Percentiles rank a stretch among this genome's conserved stretches.
Evolutionary conservation across 2,888 invertebrate species (phyloP).

Genomic region (Limnephilus rhombicus): DNA sequence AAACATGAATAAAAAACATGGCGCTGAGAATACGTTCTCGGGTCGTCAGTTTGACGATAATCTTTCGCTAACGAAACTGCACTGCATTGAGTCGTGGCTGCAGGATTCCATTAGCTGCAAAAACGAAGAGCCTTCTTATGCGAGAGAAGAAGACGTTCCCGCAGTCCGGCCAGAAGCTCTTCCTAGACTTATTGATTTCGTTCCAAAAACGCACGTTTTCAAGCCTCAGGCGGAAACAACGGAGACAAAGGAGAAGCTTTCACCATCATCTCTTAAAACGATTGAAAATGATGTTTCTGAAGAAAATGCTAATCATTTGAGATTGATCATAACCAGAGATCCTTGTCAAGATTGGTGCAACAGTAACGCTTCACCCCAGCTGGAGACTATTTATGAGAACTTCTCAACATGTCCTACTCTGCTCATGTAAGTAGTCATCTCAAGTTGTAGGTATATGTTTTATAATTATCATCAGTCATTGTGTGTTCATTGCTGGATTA

Average conservation of each 20-base stretch:
- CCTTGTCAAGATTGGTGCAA: constrained; percentile 69
- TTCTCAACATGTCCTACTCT: constrained; percentile 76
- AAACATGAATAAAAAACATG: constrained; percentile 75
- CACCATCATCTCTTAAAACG: not conserved
- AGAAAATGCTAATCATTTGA: constrained; percentile 51
- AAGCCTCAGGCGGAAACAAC: constrained; percentile 19
- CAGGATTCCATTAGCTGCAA: constrained; percentile 76
- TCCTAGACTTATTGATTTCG: constrained; percentile 85
- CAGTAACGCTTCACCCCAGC: constrained; percentile 74
- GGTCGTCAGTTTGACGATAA: constrained; percentile 70
- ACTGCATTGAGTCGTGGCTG: constrained; percentile 76
- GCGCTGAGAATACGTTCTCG: constrained; percentile 52
- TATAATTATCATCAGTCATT: not conserved
- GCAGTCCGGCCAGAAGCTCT: constrained; percentile 74
- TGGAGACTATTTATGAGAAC: constrained; percentile 85
- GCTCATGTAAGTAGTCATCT: constrained; percentile 67
- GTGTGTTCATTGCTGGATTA: not conserved
- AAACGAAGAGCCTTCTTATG: constrained; percentile 73
- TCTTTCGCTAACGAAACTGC: constrained; percentile 75
- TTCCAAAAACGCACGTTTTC: constrained; percentile 77
- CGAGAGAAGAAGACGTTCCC: constrained; percentile 72
- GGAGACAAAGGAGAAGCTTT: constrained; percentile 33
- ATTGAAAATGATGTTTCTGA: constrained; percentile 66
- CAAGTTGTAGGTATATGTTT: no score
- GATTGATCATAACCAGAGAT: constrained; percentile 60